Evolutionary conservation across 2,888 invertebrate species (phyloP).

Genomic region (Harpalus rufipes): DNA sequence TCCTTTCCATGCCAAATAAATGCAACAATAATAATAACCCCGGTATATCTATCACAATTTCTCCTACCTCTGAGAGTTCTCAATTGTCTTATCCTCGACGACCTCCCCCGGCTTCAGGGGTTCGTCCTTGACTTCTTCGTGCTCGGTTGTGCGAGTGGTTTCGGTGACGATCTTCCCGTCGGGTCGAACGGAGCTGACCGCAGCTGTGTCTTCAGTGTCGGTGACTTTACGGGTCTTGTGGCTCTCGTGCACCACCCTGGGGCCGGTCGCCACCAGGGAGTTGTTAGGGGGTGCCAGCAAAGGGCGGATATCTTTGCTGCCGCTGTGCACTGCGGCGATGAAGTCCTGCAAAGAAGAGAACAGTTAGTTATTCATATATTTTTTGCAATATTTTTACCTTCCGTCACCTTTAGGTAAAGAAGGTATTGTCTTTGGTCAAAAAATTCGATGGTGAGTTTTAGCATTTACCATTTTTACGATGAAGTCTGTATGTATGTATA

Average conservation of each 20-base stretch:
- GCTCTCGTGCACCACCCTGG: slow-evolving; percentile 87
- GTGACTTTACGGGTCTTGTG: slow-evolving; percentile 88
- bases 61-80: slow-evolving; percentile 76
- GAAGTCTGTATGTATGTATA: no score
- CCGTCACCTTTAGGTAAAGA: no score
- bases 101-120: slow-evolving; percentile 83
- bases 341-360: slow-evolving; percentile 81
- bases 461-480: no score
- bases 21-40: neutral
- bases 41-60: neutral
- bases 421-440: no score
- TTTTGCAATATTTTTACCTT: no score
- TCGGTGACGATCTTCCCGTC: slow-evolving; percentile 94
- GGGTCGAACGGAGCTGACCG: slow-evolving; percentile 86
- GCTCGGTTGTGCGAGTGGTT: slow-evolving; percentile 89
- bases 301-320: slow-evolving; percentile 84
- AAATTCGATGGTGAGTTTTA: no score
- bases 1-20: no score
- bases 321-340: slow-evolving; percentile 84
- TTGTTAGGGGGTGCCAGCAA: slow-evolving; percentile 82
- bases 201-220: slow-evolving; percentile 91
- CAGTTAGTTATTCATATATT: no score
- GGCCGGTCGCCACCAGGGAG: slow-evolving; percentile 83
- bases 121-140: slow-evolving; percentile 90
- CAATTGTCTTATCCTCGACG: slow-evolving; percentile 77